Conservation (phyloP, 2,113 vertebrate species). For the Pygoscelis adeliae region DNA sequence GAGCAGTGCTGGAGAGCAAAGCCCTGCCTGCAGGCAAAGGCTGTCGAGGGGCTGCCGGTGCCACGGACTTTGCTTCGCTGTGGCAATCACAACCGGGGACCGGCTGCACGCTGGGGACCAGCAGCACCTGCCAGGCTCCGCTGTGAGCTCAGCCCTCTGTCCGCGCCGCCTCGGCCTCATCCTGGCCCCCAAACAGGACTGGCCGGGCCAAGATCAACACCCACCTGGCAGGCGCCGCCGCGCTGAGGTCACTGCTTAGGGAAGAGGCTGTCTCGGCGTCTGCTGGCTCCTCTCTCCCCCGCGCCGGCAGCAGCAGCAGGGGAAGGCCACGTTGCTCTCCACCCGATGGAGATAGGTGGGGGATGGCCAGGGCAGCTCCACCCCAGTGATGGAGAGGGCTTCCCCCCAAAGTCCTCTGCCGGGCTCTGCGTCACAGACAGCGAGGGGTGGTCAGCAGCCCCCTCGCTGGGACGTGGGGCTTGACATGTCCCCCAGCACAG, state of each 20-base stretch:
- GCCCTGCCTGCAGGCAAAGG: not conserved
- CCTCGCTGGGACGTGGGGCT: accelerated
- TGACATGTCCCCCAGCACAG: accelerated
- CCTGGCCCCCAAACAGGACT: not conserved
- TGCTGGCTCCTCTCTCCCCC: not conserved
- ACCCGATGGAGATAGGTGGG: not conserved
- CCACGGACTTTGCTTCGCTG: not conserved
- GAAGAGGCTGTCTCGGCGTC: not conserved
- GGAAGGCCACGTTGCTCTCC: not conserved
- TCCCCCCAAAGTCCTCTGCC: accelerated
- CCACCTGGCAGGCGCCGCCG: not conserved
- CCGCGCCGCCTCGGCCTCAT: not conserved
- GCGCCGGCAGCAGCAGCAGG: not conserved
- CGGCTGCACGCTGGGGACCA: not conserved
- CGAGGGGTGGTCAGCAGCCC: not conserved
- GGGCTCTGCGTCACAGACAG: accelerated
- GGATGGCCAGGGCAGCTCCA: not conserved
- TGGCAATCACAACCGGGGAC: accelerated
- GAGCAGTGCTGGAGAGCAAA: not conserved
- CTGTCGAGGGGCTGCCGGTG: not conserved
- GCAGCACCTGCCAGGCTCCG: not conserved
- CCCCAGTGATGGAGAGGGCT: not conserved
- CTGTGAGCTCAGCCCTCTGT: not conserved
- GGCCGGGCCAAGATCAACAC: slow-evolving; percentile 24
- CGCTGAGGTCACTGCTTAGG: slow-evolving; percentile 29